Evolutionary conservation across 2,797 vertebrate species (phyloP).

Genomic region (Petrocephalus sullivani): DNA sequence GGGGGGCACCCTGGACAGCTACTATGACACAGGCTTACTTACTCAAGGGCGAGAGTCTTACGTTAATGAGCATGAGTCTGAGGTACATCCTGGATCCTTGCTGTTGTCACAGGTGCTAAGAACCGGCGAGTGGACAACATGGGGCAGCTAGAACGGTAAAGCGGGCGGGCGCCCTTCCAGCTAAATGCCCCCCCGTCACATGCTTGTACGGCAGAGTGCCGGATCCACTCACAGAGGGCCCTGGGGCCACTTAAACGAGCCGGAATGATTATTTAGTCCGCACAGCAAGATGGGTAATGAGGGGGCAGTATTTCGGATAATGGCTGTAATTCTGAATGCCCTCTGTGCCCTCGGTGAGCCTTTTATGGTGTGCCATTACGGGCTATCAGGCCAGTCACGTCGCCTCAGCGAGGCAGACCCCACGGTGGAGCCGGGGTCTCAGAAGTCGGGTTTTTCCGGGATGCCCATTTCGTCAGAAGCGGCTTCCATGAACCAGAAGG

Average conservation of each 20-base stretch:
- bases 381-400: constrained; percentile 17
- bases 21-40: background rate
- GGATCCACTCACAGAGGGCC: background rate
- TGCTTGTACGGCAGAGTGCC: background rate
- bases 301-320: constrained; percentile 7
- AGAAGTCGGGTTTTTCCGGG: background rate
- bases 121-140: background rate
- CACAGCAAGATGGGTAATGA: background rate
- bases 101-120: background rate
- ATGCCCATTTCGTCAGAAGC: background rate
- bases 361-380: background rate
- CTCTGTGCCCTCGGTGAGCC: constrained; percentile 15
- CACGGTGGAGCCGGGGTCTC: background rate
- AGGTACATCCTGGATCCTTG: background rate
- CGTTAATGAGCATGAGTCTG: background rate
- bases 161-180: background rate
- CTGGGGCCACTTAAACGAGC: background rate
- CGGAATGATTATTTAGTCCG: background rate
- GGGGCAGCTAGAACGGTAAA: background rate
- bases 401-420: constrained; percentile 15
- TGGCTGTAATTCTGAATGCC: background rate
- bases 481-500: background rate
- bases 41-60: background rate
- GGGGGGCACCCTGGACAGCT: background rate
- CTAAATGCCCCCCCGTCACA: background rate